Evolutionary conservation across 2,797 vertebrate species (phyloP).

Genomic region (Danio tinwini): DNA sequence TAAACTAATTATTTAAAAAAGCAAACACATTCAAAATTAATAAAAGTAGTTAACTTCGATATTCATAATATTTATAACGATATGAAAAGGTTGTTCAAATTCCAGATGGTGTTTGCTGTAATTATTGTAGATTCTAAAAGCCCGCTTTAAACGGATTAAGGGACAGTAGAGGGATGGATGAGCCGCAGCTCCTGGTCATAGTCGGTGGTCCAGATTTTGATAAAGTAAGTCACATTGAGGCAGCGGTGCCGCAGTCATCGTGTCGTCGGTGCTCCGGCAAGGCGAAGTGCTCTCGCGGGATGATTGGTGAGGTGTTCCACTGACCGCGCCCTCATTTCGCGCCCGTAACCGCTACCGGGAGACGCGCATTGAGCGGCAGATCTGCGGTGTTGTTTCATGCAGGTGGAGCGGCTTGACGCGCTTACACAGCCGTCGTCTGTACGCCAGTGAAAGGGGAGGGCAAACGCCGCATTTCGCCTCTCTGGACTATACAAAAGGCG

Average conservation of each 20-base stretch:
- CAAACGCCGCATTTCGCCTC: constrained; percentile 71
- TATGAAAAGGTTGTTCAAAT: not conserved
- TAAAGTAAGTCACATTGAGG: constrained; percentile 38
- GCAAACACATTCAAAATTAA: not conserved
- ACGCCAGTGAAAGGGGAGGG: constrained; percentile 68
- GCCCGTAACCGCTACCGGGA: constrained; percentile 62
- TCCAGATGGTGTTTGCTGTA: not conserved
- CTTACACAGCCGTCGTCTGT: constrained; percentile 40
- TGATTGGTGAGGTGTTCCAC: constrained; percentile 77
- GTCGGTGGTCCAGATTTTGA: constrained; percentile 38
- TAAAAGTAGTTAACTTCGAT: not conserved
- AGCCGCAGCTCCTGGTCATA: constrained; percentile 19
- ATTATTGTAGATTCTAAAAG: not conserved
- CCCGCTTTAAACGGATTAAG: constrained; percentile 40
- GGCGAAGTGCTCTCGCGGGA: constrained; percentile 53
- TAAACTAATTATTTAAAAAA: not conserved
- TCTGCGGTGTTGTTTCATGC: constrained; percentile 69
- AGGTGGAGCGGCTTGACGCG: constrained; percentile 60
- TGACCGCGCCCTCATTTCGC: constrained; percentile 81
- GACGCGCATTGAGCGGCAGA: constrained; percentile 48
- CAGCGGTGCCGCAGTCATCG: constrained; percentile 58
- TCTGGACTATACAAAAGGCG: constrained; percentile 61
- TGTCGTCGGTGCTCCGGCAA: constrained; percentile 22
- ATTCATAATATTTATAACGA: not conserved
- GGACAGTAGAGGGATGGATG: not conserved